Base-by-base conservation (phyloP, 2,888 invertebrate species). In the Lysandra bellargus region DNA sequence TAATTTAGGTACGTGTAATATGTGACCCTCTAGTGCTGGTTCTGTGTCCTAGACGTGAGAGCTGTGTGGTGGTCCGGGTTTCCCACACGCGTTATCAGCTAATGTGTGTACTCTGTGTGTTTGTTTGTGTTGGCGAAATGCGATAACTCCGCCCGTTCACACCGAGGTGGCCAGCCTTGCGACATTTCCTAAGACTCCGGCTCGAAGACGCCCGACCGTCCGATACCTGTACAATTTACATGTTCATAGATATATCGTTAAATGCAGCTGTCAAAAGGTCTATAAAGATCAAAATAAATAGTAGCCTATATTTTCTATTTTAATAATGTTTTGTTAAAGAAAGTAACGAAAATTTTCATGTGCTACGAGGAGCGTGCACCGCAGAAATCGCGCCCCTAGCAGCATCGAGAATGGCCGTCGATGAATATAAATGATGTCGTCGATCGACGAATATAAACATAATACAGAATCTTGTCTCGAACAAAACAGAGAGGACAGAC, bases 1-100 rank as follows among this genome's bases (percentile, higher is more conserved):
- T 7, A n/a, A 40, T 44, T 74, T 40, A 23, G 7, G 2, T n/a
- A 23, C n/a, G 2, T n/a, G 74, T 23, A 74, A 74, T 40, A n/a
- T 40, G n/a, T n/a, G 6, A 40, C 40, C 74, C 53, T 44, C 33
- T 64, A 64, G 57, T 33, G 30, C 57, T 33, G 57, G 37, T 60
- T 14, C n/a, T 23, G 6, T 49, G 57, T 77, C 75, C 49, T 23
- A 44, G 74, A 74, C 75, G 75, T 44, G 75, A 44, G 75, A 75
- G 75, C 75, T 75, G 76, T 4, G 5, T 23, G 23, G 23, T 23
- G 23, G 23, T 23, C 23, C 76, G 53, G 23, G 76, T 53, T 85
- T 85, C 85, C 85, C 85, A 85, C 85, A 82, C 79, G 80, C 83
- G 82, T 84, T 85, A 85, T 85, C 84, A 79, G 80, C 78, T 82